Base-by-base conservation (phyloP, 2,888 invertebrate species). In the Slavum lentiscoides region DNA sequence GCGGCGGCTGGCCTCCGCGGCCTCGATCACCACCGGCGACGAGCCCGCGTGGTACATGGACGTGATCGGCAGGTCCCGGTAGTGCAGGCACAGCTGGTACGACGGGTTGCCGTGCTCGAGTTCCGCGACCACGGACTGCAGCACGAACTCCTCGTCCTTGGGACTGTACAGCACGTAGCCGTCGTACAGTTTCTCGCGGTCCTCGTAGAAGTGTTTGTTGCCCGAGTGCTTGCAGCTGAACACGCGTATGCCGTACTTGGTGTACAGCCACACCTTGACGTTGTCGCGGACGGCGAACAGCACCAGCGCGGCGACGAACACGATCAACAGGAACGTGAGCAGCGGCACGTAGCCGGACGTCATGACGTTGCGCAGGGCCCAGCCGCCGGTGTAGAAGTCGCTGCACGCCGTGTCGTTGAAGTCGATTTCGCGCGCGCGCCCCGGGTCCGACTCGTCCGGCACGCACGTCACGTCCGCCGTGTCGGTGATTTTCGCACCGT, bases 101-200 rank as follows among this genome's bases (percentile, higher is more conserved):
- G 83, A 82, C 21, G 92, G 92, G 84, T 90, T 90, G 39, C 93
- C 94, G 85, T 92, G 93, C 87, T 96, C 96, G 85, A 96, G 88
- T 86, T 94, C 94, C 75, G 92, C 92, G 61, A 93, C 94, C 84
- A 96, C 89, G 73, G 93, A 92, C 85, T 94, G 93, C 82, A 94
- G 90, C 7, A 96, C 94, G 86, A 95, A 95, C 86, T 94, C 92
- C 86, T 95, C 95, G 87, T 96, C 96, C 88, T 94, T 94, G 66
- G 94, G 93, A 84, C 95, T 94, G 88, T 97, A 97, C 85, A 95
- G 92, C 19, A 97, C 93, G 86, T 96, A 97, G 70, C 94, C 96
- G 86, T 97, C 97, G 87, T 95, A 96, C 53, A 94, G 88, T 85
- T 83, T 83, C 85, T 95, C 94, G 83, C 91, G 90, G 85, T 94